Evolutionary conservation across 2,797 vertebrate genomes (phyloP), one percentile per base, ranked within the genome.

Genomic region (Thripadectes ignobilis): DNA sequence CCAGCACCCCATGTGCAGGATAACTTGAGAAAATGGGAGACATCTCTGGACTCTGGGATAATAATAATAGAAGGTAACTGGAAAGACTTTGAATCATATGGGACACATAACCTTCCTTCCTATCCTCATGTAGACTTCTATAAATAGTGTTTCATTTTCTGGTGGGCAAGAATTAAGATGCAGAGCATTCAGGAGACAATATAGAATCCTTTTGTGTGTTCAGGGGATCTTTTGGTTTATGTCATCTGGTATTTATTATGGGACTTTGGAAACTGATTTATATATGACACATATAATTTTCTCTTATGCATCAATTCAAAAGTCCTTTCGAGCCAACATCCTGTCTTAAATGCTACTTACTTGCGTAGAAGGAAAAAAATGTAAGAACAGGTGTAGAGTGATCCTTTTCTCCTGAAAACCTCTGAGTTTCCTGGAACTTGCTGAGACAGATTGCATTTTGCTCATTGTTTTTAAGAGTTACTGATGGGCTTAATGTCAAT

Each of bases 401-500:
- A 91, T 82, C 91, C 6, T 78, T 88, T 88, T 78, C 49, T 34
- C 41, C 16, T 51, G 71, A 88, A 92, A 95, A 73, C 10, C 14
- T 89, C 30, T n/a, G 43, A 69, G 51, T 79, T 94, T 82, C 67
- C 86, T 87, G 75, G 63, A 94, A 87, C 59, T 69, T 89, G 22
- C 38, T 41, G 51, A 79, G 18, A 32, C 32, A 89, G 67, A 85
- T 76, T 67, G 10, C 52, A 71, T 91, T 92, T 87, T 61, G 5
- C 73, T 91, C 54, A 38, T 34, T 92, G 86, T 68, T 6, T 84
- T 91, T 78, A 89, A 79, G 26, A 87, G 65, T 39, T 82, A 86
- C 86, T 78, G 67, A 76, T 73, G 43, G 52, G 12, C 32, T 18
- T 68, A 66, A 84, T 68, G 55, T 79, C 55, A 57, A 32, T 87